Evolutionary conservation across 2,797 vertebrate genomes (phyloP).

Genomic region (Etheostoma nigrum): DNA sequence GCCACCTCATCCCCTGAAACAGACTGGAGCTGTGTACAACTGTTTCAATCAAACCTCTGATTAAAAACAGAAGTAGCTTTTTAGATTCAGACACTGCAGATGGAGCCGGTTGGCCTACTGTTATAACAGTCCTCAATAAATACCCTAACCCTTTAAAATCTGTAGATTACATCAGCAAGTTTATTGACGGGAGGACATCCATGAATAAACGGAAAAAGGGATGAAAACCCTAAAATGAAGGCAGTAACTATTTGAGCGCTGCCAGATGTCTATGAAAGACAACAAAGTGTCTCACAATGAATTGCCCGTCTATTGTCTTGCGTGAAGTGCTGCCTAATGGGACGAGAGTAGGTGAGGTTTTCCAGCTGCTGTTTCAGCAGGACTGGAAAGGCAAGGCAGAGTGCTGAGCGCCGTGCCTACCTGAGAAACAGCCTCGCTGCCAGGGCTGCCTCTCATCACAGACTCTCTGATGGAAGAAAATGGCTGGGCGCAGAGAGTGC

Average conservation of each 20-base stretch:
- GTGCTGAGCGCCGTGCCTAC: slow-evolving; percentile 52
- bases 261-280: slow-evolving; percentile 47
- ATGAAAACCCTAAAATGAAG: slow-evolving; percentile 30
- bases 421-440: slow-evolving; percentile 57
- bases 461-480: slow-evolving; percentile 67
- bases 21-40: slow-evolving; percentile 56
- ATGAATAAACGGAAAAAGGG: slow-evolving; percentile 35
- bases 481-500: slow-evolving; percentile 52
- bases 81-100: slow-evolving; percentile 27
- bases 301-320: slow-evolving; percentile 53
- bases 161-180: slow-evolving; percentile 51
- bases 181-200: slow-evolving; percentile 45
- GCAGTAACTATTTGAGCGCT: slow-evolving; percentile 31
- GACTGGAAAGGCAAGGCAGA: slow-evolving; percentile 49
- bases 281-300: slow-evolving; percentile 52
- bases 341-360: slow-evolving; percentile 54
- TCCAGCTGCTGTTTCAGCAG: slow-evolving; percentile 67
- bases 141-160: slow-evolving; percentile 44
- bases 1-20: slow-evolving; percentile 75
- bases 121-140: slow-evolving; percentile 46
- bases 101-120: slow-evolving; percentile 28
- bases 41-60: slow-evolving; percentile 66
- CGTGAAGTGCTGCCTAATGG: slow-evolving; percentile 59
- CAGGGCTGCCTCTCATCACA: slow-evolving; percentile 69
- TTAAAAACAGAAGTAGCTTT: slow-evolving; percentile 52